Evolutionary conservation across 2,113 vertebrate species (phyloP), one percentile per base, ranked within the genome.

Genomic region (Alectura lathami): DNA sequence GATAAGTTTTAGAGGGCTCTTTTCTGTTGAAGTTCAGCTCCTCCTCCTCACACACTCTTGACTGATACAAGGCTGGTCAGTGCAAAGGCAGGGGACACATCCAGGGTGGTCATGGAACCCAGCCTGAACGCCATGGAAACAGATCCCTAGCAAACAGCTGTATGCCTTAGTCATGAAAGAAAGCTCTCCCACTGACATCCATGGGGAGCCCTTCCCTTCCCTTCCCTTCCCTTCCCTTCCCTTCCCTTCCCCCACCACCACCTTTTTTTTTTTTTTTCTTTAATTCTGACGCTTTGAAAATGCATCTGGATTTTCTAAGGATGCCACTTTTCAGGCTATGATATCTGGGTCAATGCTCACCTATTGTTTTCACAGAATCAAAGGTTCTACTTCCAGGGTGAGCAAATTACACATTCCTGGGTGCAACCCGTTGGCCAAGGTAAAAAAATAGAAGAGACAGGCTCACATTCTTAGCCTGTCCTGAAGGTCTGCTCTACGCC

Each of bases 111-210:
- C 72, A 64, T 27, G 1, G 10, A 88, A 77, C 54, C 32, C 72
- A 80, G 27, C 57, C 47, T 91, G 70, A 80, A 9, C 14, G 56
- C 32, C 27, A 64, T 24, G n/a, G 43, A 43, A 73, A 68, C 30
- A 50, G 40, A 43, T 73, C 11, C 32, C 73, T 0, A 0, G 20
- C n/a, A 84, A 81, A 84, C 0, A 50, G 47, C 34, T 38, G 20
- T 32, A 32, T 21, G 26, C 48, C 48, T 51, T 64, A 5, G 22
- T 53, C 42, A 13, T 21, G 16, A 60, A 75, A 79, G 29, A 47
- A 89, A 79, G 5, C 23, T 60, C 62, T 86, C 87, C 10, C 21
- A 13, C 21, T 83, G 48, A 53, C 36, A 88, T 22, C 36, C 14
- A 43, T 14, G 1, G 2, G 30, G 57, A 85, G 18, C 32, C 18